Conservation (phyloP, 2,888 invertebrate genomes). For the Alviniconcha strummeri region DNA sequence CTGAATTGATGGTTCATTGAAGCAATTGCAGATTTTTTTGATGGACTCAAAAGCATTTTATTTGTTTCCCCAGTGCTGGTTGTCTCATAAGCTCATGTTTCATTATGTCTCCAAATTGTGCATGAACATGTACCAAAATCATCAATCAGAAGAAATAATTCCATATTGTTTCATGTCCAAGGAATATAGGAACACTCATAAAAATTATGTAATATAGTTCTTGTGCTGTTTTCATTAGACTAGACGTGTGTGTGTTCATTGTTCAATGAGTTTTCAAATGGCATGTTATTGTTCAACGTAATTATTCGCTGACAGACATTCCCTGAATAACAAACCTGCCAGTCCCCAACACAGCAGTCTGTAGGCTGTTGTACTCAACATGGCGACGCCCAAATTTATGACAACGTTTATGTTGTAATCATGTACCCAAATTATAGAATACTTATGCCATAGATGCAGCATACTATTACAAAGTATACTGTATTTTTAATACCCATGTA, state of each 20-base stretch:
- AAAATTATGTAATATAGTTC: conserved; percentile 19
- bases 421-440: no score
- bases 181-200: conserved; percentile 29
- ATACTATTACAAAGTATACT: no score
- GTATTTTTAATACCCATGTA: no score
- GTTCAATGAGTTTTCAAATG: not conserved
- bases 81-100: not conserved
- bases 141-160: not conserved
- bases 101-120: not conserved
- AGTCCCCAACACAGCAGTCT: no score
- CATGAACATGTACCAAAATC: not conserved
- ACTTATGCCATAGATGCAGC: no score
- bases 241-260: not conserved
- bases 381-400: no score
- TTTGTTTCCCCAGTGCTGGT: not conserved
- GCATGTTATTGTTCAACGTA: not conserved
- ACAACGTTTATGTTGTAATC: no score
- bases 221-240: not conserved
- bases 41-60: not conserved
- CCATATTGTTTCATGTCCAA: not conserved
- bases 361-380: no score
- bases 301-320: not conserved
- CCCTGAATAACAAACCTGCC: not conserved
- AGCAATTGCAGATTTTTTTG: not conserved
- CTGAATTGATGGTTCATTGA: not conserved